phyloP scores from a whole-genome alignment of 1,140 invertebrate species.

The Drosophila lacertosa region DNA sequence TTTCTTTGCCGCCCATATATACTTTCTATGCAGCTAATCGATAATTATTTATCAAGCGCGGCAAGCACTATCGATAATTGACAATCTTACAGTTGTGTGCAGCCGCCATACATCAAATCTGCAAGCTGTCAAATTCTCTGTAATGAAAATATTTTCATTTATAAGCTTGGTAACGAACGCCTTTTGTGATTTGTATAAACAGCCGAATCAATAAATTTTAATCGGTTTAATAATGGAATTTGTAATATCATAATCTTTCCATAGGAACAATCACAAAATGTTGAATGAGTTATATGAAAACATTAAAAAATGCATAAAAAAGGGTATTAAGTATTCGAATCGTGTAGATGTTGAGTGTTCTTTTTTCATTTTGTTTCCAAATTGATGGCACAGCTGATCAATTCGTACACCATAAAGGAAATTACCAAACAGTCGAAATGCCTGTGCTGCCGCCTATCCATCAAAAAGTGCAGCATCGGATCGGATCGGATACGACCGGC shows the following conservation, averaged over 20 bases:
- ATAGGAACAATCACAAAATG: too few relatives aligned
- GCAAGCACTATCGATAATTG: constrained; percentile 78
- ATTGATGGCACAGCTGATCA: constrained; percentile 54
- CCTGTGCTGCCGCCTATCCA: constrained; percentile 33
- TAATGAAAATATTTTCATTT: constrained; percentile 18
- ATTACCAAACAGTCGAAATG: constrained; percentile 35
- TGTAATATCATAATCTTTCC: too few relatives aligned
- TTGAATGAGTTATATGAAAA: too few relatives aligned
- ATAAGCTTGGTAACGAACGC: too few relatives aligned
- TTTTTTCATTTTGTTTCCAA: constrained; percentile 18
- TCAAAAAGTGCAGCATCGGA: constrained; percentile 32
- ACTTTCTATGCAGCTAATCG: constrained; percentile 69
- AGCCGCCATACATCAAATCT: neutral
- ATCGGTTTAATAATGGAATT: too few relatives aligned
- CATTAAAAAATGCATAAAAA: too few relatives aligned
- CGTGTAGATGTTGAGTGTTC: neutral
- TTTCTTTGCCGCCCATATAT: constrained; percentile 25
- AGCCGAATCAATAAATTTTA: too few relatives aligned
- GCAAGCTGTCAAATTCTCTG: constrained; percentile 7
- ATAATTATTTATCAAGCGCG: constrained; percentile 77
- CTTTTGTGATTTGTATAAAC: too few relatives aligned
- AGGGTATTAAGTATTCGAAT: neutral
- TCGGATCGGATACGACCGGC: too few relatives aligned
- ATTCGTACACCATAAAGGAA: constrained; percentile 38
- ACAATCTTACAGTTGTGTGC: constrained; percentile 62